Evolutionary conservation across 2,888 invertebrate genomes (phyloP).

Genomic region (Athetis lepigone): DNA sequence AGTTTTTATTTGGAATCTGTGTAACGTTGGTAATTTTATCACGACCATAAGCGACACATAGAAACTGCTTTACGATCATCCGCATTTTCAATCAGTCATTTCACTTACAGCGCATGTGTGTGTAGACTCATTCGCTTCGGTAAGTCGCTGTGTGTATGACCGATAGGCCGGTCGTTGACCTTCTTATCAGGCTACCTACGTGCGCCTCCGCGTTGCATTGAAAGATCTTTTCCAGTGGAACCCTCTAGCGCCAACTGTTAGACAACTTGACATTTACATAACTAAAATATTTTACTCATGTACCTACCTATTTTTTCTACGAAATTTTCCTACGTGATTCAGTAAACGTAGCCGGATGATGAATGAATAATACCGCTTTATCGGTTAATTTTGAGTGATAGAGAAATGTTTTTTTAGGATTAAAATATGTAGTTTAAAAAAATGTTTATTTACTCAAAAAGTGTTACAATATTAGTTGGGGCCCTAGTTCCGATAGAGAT

Average conservation of each 20-base stretch:
- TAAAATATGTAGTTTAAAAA: neutral
- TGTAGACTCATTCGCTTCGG: conserved; percentile 58
- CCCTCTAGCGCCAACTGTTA: too few species aligned
- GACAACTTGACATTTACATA: conserved; percentile 25
- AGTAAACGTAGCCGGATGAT: conserved; percentile 12
- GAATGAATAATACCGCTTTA: conserved; percentile 25
- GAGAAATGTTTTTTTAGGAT: conserved; percentile 3
- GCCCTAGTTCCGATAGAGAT: too few species aligned
- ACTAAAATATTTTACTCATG: conserved; percentile 2
- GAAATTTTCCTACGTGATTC: conserved; percentile 32
- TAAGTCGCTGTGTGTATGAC: conserved; percentile 72
- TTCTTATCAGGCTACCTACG: conserved; percentile 71
- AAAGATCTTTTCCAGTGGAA: conserved; percentile 48
- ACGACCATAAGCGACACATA: conserved; percentile 38
- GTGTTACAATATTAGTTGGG: too few species aligned
- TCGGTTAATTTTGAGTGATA: conserved; percentile 20
- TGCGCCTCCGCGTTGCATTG: conserved; percentile 64
- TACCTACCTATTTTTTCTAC: conserved; percentile 16
- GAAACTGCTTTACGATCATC: conserved; percentile 58
- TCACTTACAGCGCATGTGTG: conserved; percentile 43
- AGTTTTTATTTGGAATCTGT: conserved; percentile 34
- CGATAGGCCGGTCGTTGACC: conserved; percentile 84
- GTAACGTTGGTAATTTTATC: conserved; percentile 37
- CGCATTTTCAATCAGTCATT: conserved; percentile 62
- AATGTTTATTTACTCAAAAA: neutral